Conservation (phyloP, 2,888 invertebrate species). For the Nemurella pictetii region DNA sequence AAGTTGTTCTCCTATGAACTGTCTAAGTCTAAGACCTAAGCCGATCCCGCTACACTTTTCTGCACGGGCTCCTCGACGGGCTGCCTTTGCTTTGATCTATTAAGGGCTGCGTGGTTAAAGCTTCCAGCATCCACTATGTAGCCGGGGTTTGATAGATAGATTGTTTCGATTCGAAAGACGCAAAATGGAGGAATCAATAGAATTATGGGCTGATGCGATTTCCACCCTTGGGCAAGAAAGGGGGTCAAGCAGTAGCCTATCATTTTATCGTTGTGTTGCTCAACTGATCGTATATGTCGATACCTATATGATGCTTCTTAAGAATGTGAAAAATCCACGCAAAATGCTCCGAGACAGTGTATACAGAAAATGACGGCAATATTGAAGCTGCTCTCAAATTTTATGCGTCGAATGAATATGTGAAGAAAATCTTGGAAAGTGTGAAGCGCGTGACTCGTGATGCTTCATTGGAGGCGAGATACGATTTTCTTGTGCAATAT, state of each 20-base stretch:
- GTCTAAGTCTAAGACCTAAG: not conserved
- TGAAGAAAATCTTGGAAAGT: not conserved
- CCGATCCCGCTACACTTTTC: not conserved
- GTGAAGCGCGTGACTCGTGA: not conserved
- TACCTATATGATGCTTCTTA: not conserved
- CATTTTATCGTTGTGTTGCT: not conserved
- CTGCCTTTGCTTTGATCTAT: slow-evolving; percentile 14
- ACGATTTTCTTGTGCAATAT: not conserved
- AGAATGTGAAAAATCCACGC: not conserved
- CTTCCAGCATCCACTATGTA: not conserved
- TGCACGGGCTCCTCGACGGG: not conserved
- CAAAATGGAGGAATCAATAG: slow-evolving; percentile 13
- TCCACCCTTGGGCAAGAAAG: not conserved
- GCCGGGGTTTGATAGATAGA: not conserved
- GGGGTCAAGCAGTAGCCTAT: not conserved
- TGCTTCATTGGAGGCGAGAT: not conserved
- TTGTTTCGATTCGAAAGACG: slow-evolving; percentile 3
- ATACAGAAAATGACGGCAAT: not conserved
- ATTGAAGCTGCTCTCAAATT: not conserved
- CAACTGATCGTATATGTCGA: not conserved
- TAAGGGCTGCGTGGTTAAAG: slow-evolving; percentile 6
- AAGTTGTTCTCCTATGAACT: slow-evolving; percentile 8
- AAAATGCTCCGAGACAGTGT: not conserved
- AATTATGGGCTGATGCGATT: slow-evolving; percentile 4
- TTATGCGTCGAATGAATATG: not conserved